A percentile compares a stretch with the other conserved stretches of the same genome.
Conservation (phyloP, 2,888 invertebrate genomes). For the Erebia aethiops region DNA sequence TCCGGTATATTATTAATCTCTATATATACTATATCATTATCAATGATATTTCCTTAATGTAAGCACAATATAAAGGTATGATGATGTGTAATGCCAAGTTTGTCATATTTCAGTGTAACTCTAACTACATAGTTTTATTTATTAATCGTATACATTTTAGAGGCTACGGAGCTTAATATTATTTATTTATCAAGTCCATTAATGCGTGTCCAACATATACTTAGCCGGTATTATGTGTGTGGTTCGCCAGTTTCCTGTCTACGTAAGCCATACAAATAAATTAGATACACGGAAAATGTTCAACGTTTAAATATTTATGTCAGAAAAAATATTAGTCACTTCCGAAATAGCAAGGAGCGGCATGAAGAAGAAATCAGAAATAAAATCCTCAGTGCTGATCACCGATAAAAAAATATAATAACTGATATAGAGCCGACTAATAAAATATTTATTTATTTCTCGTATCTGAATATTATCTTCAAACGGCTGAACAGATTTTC, state of each 20-base stretch:
- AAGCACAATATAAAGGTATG: no score
- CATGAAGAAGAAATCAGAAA: neutral
- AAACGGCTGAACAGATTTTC: no score
- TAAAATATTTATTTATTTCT: neutral
- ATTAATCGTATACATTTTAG: no score
- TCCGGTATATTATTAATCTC: no score
- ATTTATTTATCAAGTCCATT: conserved; percentile 6
- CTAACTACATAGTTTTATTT: neutral
- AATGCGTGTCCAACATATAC: conserved; percentile 2
- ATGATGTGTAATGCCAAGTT: neutral
- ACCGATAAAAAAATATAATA: neutral
- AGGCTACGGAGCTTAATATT: conserved; percentile 9
- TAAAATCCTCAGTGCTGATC: neutral
- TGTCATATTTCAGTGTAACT: neutral
- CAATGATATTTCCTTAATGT: no score
- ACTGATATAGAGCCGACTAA: neutral
- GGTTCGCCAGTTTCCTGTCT: conserved; percentile 7
- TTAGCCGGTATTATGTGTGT: neutral
- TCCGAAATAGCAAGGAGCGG: neutral
- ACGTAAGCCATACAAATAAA: conserved; percentile 15
- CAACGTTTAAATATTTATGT: neutral
- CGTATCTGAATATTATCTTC: no score
- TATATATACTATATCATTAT: no score
- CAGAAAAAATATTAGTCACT: neutral
- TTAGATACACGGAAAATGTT: conserved; percentile 16